Percentiles rank a stretch among this genome's conserved stretches.
These are phyloP conservation scores for Brachyalestes nurse DNA, from an alignment of 2,797 vertebrate species.

Conservation along the genomic window DNA sequence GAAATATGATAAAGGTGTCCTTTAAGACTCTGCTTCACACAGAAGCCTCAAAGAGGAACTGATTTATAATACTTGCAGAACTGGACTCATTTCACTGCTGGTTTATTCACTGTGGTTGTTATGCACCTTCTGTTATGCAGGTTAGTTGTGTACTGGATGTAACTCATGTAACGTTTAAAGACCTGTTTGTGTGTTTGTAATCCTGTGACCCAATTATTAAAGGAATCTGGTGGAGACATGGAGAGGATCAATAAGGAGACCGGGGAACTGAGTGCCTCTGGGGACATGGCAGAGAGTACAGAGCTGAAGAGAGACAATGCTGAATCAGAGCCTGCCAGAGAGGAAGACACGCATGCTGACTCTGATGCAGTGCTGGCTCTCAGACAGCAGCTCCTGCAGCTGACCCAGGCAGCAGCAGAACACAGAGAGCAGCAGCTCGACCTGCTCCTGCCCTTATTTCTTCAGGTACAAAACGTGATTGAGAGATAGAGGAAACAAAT, in stretches of 20 bases:
- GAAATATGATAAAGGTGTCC: neutral
- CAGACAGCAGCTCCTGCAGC: constrained; percentile 65
- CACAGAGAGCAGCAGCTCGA: constrained; percentile 64
- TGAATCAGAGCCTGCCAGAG: constrained; percentile 24
- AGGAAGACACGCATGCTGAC: constrained; percentile 42
- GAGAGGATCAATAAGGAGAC: constrained; percentile 78
- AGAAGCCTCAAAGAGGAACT: constrained; percentile 25
- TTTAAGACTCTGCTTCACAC: neutral
- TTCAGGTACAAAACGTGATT: constrained; percentile 70
- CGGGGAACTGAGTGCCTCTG: constrained; percentile 76
- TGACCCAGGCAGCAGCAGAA: constrained; percentile 57
- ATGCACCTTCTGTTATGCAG: too few species aligned
- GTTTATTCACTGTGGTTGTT: neutral
- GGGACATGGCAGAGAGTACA: constrained; percentile 68
- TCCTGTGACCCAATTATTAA: constrained; percentile 22
- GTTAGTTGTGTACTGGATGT: neutral
- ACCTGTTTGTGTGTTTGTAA: constrained; percentile 19
- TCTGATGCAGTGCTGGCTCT: constrained; percentile 61
- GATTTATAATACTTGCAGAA: constrained; percentile 16
- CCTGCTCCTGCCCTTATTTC: constrained; percentile 70
- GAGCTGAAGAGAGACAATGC: constrained; percentile 62
- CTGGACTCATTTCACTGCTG: neutral
- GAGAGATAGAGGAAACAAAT: neutral
- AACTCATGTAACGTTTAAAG: neutral
- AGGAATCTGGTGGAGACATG: constrained; percentile 63